Evolutionary conservation across 2,113 vertebrate genomes (phyloP), one percentile per base, ranked within the genome.

Genomic region (Polypterus senegalus): DNA sequence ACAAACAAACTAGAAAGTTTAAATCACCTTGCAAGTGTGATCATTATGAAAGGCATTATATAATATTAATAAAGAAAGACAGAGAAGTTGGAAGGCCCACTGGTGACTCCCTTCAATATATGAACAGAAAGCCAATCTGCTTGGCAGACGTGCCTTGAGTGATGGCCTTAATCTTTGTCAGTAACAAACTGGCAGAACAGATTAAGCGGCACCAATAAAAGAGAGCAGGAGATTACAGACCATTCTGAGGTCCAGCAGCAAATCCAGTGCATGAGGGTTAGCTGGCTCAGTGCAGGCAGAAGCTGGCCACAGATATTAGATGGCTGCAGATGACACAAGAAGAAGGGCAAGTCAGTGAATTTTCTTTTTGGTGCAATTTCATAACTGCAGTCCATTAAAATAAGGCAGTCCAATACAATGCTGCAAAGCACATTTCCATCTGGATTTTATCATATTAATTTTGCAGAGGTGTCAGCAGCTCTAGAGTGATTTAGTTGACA

Each of bases 301-400:
- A 59, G 61, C 59, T 46, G 44, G 10, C 57, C 5, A 49, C 52
- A 51, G 58, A 71, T 70, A 65, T 61, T 70, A 63, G 68, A 61
- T 47, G 61, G 54, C 52, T 55, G 59, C 46, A 27, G 27, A 27
- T 27, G 27, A 27, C 27, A 27, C 27, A 27, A 27, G 27, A 27
- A 80, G 80, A 77, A 76, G 64, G 47, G 79, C 82, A 69, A 73
- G 69, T 66, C 62, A 68, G 65, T 69, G 67, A 27, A 27, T 27
- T 27, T 27, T 27, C 27, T 27, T 27, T 27, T 27, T 27, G 27
- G 27, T 27, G 27, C 27, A 27, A 27, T 27, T 27, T 27, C 27
- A 27, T 27, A 27, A 27, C 27, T 27, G 27, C 27, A 27, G 27
- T 27, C 27, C 27, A 27, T 27, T 27, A 27, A 27, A 27, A 27